These are phyloP conservation scores for Dendroctonus valens DNA, from an alignment of 1,140 invertebrate genomes.

Conservation along the genomic window DNA sequence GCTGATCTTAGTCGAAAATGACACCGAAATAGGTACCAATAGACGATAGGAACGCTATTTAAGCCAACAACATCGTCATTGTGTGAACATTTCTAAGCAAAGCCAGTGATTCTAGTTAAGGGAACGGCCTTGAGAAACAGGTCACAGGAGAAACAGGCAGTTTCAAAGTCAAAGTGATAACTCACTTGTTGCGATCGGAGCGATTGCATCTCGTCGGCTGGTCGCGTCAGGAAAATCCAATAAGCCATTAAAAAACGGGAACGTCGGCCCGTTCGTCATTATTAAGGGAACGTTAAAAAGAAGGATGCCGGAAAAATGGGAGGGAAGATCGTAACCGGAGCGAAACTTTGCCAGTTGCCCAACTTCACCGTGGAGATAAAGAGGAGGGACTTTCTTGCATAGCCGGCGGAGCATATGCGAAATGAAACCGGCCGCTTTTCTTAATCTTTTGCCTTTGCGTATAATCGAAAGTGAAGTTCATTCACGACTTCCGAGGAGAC, in stretches of 20 bases:
- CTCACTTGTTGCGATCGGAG: slow-evolving; percentile 24
- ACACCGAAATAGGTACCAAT: too few species aligned
- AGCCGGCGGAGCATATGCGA: slow-evolving; percentile 20
- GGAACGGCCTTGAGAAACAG: slow-evolving; percentile 14
- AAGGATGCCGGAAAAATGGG: slow-evolving; percentile 1
- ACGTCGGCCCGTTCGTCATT: slow-evolving; percentile 20
- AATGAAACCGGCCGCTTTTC: slow-evolving; percentile 28
- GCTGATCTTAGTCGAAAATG: too few species aligned
- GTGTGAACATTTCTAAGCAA: background rate
- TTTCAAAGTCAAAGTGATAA: slow-evolving; percentile 29
- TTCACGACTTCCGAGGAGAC: slow-evolving; percentile 30
- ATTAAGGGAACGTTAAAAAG: slow-evolving; percentile 20
- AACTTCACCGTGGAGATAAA: background rate
- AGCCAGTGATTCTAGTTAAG: background rate
- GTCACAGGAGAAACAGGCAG: slow-evolving; percentile 13
- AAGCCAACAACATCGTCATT: too few species aligned
- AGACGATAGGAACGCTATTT: too few species aligned
- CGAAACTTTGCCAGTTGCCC: background rate
- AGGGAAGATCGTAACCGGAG: background rate
- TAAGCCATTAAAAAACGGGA: slow-evolving; percentile 27
- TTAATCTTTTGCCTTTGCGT: slow-evolving; percentile 30
- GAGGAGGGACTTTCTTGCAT: background rate
- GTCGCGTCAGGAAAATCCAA: slow-evolving; percentile 25
- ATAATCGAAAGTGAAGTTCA: slow-evolving; percentile 38
- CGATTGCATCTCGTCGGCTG: slow-evolving; percentile 22